Evolutionary conservation across 1,140 invertebrate genomes (phyloP), one percentile per base, ranked within the genome.

Genomic region (Heliothis virescens): DNA sequence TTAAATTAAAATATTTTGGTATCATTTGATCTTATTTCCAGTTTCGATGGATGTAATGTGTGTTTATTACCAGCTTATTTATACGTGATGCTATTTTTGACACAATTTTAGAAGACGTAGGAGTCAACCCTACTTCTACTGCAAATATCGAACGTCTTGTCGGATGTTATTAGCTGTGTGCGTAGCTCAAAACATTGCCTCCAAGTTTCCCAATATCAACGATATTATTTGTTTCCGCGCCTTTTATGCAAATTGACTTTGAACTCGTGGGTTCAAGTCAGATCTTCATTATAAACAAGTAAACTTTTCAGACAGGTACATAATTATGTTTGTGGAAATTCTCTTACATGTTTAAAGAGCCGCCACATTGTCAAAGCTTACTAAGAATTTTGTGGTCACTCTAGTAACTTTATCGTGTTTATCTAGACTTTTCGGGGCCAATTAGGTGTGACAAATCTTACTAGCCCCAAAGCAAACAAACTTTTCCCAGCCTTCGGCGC

Each of bases 121-220:
- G 16, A 73, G 84, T 10, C 80, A 87, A 47, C 86, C 86, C 86
- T 87, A 74, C 29, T 9, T 16, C 15, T 21, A 60, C 53, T 80
- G 79, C 83, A 86, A 85, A 86, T 82, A 87, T 81, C 78, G 81
- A 83, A 79, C 82, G 84, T 86, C 84, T 87, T 84, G 80, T 79
- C 67, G 82, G 75, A 82, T 76, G 82, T 86, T 85, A 86, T 87
- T 86, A 84, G 82, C 83, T 86, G 72, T 82, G 55, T 81, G 69
- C 73, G 76, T 79, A 82, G 81, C 81, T 84, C 85, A 84, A 86
- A 89, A 86, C 82, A 88, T 79, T 80, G 83, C 77, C 82, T 81
- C 82, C 75, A 87, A 89, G 83, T 91, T 91, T 89, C 77, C 86
- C 86, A 91, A 89, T 91, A 91, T 89, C 87, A 83, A 69, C 82